Conservation (phyloP, 2,113 vertebrate species). For the Bufo gargarizans region DNA sequence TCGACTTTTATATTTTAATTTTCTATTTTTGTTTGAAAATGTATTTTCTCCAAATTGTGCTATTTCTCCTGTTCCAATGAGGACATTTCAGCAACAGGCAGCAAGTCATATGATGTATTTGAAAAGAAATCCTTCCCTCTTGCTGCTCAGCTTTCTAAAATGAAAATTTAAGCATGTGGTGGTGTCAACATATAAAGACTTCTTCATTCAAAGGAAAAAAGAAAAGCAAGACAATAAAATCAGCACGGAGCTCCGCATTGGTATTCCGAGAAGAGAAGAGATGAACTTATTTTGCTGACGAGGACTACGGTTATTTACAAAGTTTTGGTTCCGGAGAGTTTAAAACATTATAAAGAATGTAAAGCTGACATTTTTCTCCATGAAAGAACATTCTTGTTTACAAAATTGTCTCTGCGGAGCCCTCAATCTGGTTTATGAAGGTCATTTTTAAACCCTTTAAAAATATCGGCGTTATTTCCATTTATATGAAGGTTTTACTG, state of each 20-base stretch:
- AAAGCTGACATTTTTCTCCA: conserved; percentile 54
- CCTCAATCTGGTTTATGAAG: conserved; percentile 57
- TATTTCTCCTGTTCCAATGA: conserved; percentile 32
- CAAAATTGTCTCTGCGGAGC: conserved; percentile 29
- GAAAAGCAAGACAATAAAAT: conserved; percentile 34
- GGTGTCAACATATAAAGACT: conserved; percentile 30
- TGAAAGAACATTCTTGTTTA: conserved; percentile 58
- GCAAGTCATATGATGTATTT: conserved; percentile 19
- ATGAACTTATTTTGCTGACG: conserved; percentile 47
- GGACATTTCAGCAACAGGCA: conserved; percentile 19
- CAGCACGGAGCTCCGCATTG: neutral
- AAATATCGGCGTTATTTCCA: conserved; percentile 52
- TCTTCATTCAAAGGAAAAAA: conserved; percentile 1
- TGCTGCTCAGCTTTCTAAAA: conserved; percentile 13
- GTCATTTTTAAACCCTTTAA: conserved; percentile 58
- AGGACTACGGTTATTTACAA: conserved; percentile 24
- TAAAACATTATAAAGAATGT: conserved; percentile 39
- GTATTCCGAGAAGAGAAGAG: neutral
- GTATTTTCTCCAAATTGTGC: neutral
- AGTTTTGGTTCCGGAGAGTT: conserved; percentile 36
- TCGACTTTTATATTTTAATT: neutral
- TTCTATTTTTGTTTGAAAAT: neutral
- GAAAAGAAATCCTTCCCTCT: neutral
- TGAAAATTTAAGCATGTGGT: conserved; percentile 29
- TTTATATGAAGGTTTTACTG: conserved; percentile 48